Percentiles rank a stretch among this genome's conserved stretches.
phyloP scores from a whole-genome alignment of 2,797 vertebrate genomes.

The Poecilia wingei region DNA sequence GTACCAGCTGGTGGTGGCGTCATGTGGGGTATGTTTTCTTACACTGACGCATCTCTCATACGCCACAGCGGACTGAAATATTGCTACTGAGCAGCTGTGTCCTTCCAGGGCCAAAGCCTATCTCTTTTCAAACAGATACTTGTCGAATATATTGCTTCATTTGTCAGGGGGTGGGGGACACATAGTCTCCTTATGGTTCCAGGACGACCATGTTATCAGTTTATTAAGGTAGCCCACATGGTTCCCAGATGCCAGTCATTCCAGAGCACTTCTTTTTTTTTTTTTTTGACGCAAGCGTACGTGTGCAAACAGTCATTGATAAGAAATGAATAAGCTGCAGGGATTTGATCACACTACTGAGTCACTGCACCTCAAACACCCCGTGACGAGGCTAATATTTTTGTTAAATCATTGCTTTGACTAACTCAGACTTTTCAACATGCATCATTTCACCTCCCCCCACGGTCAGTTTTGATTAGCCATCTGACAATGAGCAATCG shows the following conservation, averaged over 20 bases:
- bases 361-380: neutral
- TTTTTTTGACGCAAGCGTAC: conserved; percentile 1
- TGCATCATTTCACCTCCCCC: neutral
- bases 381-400: neutral
- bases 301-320: neutral
- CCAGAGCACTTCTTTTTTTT: neutral
- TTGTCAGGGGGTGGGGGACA: neutral
- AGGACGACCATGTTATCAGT: conserved; percentile 10
- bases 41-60: conserved; percentile 52
- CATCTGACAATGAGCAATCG: neutral
- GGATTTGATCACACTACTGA: conserved; percentile 3
- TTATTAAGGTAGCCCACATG: conserved; percentile 18
- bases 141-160: conserved; percentile 15
- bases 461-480: neutral
- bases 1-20: conserved; percentile 56
- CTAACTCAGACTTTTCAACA: conserved; percentile 1
- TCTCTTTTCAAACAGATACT: conserved; percentile 9
- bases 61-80: conserved; percentile 51
- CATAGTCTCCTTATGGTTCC: conserved; percentile 10
- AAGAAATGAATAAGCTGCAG: conserved; percentile 13
- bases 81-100: conserved; percentile 53
- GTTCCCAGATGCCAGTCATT: neutral
- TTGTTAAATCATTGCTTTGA: conserved; percentile 16
- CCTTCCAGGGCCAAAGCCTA: conserved; percentile 24
- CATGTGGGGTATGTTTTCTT: conserved; percentile 59